Evolutionary conservation across 2,888 invertebrate genomes (phyloP), one percentile per base, ranked within the genome.

Genomic region (Drosophila dives): DNA sequence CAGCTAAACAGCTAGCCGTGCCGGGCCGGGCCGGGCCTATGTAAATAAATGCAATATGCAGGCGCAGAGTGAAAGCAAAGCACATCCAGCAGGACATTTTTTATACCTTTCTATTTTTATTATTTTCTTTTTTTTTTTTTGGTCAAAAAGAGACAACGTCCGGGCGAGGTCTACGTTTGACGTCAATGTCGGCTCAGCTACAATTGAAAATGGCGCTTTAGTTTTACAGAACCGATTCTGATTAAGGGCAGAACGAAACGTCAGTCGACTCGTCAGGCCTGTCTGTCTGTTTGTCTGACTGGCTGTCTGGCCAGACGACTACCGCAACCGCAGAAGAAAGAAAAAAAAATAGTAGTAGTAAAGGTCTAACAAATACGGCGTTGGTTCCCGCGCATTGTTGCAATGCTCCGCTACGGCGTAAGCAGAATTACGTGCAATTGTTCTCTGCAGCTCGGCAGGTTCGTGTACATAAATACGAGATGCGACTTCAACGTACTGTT

Each of bases 391-490:
- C 68, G 75, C 77, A 75, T 73, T 79, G 87, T 83, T 80, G 77
- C 83, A 78, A 77, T 85, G 77, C 64, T 74, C 80, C 81, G 72
- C 64, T 74, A 81, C 81, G 72, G 80, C 88, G 91, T 89, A 85
- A 85, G 88, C 89, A 89, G 81, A 90, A 90, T 86, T 91, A 90
- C 90, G 90, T 91, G 91, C 91, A 83, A 87, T 91, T 91, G 91
- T 90, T 90, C 88, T 86, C 84, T 81, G 86, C 86, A 86, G 74
- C 83, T 83, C 71, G 68, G 76, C 77, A 78, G 89, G 89, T 80
- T 81, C 91, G 90, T 91, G 86, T 86, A 91, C 90, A 91, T 89
- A 90, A 90, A 89, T 86, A 83, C 86, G 81, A 81, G 68, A 61
- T 71, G 73, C 61, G 70, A 50, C 63, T 61, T 20, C 73, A 62